A percentile compares a stretch with the other conserved stretches of the same genome.
Conservation (phyloP, 2,113 vertebrate species). For the Nibea albiflora region DNA sequence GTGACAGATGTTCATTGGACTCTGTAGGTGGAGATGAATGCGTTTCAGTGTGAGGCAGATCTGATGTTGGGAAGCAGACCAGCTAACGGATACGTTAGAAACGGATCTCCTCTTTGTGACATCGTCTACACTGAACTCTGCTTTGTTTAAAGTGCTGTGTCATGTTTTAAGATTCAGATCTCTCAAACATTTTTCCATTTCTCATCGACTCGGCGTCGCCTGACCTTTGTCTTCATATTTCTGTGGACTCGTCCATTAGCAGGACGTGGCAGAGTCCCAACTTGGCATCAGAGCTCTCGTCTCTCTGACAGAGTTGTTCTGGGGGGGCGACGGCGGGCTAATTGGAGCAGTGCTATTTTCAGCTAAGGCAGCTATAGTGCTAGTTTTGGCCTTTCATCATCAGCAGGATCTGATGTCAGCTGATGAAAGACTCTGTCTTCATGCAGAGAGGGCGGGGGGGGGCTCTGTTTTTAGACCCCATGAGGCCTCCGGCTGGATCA, state of each 20-base stretch:
- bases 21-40: no score
- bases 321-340: slow-evolving; percentile 58
- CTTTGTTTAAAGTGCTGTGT: slow-evolving; percentile 14
- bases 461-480: slow-evolving; percentile 22
- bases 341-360: slow-evolving; percentile 78
- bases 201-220: background rate
- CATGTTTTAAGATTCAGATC: background rate
- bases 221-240: slow-evolving; percentile 25
- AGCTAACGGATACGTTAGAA: no score
- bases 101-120: slow-evolving; percentile 8
- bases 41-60: no score
- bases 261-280: slow-evolving; percentile 21
- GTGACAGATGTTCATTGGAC: no score
- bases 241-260: slow-evolving; percentile 15
- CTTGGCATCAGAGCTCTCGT: slow-evolving; percentile 47
- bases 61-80: no score
- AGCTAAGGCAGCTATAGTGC: slow-evolving; percentile 47
- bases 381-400: slow-evolving; percentile 63
- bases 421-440: slow-evolving; percentile 55
- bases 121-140: background rate
- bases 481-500: background rate
- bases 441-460: background rate
- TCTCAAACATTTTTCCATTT: background rate
- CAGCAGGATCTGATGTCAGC: slow-evolving; percentile 59
- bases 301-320: slow-evolving; percentile 54